Evolutionary conservation across 2,888 invertebrate genomes (phyloP).

Genomic region (Nemotelus pantherinus): DNA sequence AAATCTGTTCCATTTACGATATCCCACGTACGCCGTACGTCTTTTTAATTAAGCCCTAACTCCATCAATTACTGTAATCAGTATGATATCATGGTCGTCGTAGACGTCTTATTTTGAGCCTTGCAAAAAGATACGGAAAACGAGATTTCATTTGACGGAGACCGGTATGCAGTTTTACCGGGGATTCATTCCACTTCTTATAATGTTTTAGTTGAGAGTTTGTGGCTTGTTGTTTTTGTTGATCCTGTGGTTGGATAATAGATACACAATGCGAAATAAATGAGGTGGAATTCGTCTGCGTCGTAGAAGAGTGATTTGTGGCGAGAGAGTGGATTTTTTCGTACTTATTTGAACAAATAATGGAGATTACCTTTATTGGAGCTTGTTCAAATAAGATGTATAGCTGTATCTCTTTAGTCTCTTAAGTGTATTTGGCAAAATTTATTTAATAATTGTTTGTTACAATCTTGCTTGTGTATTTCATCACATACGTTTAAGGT

Average conservation of each 20-base stretch:
- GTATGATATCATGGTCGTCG: constrained; percentile 39
- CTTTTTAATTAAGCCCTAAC: constrained; percentile 51
- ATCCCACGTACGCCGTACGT: constrained; percentile 51
- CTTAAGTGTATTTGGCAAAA: too few species aligned
- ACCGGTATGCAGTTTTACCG: constrained; percentile 12
- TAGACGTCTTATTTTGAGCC: constrained; percentile 25
- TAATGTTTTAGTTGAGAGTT: not conserved
- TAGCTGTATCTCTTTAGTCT: too few species aligned
- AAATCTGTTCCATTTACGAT: constrained; percentile 52
- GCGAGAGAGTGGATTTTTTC: not conserved
- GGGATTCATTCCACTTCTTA: not conserved
- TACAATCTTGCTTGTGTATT: too few species aligned
- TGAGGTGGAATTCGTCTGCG: constrained; percentile 8
- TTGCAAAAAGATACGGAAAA: constrained; percentile 7
- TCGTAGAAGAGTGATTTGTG: constrained; percentile 3
- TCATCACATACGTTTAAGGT: too few species aligned
- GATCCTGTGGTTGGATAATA: not conserved
- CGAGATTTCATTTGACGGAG: not conserved
- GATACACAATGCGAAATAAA: not conserved
- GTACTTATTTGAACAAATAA: constrained; percentile 22
- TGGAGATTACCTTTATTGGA: not conserved
- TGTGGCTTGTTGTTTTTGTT: not conserved
- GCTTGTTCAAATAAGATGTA: too few species aligned
- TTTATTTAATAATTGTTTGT: too few species aligned
- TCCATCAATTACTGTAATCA: constrained; percentile 51